These are phyloP conservation scores for Chrysemys picta DNA, from an alignment of 2,113 vertebrate species.

Conservation along the genomic window DNA sequence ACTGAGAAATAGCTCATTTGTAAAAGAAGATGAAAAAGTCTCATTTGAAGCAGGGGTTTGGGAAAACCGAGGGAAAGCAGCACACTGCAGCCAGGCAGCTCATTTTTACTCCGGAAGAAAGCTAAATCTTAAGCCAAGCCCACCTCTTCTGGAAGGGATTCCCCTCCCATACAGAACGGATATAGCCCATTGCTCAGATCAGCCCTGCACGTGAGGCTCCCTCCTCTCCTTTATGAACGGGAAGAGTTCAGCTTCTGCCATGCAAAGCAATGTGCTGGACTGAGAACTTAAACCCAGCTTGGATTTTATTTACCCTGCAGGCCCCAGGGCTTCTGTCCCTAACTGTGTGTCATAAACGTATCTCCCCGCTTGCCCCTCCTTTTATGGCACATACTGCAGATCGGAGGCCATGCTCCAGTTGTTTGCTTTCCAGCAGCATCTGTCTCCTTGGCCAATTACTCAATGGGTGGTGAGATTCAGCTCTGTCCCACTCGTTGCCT, in stretches of 20 bases:
- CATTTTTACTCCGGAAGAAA: background rate
- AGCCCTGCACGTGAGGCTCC: background rate
- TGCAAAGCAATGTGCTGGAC: background rate
- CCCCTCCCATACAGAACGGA: background rate
- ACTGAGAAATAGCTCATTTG: too few species aligned
- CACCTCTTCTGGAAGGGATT: background rate
- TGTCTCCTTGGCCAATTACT: background rate
- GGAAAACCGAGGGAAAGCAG: background rate
- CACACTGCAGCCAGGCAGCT: background rate
- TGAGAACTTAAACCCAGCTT: background rate
- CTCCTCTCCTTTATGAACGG: background rate
- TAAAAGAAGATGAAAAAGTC: background rate
- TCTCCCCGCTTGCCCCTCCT: background rate
- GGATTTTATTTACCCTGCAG: background rate
- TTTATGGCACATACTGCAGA: background rate
- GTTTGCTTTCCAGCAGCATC: background rate
- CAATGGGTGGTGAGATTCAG: background rate
- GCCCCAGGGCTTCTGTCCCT: background rate
- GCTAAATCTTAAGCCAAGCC: background rate
- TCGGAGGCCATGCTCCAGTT: background rate
- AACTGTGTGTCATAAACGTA: background rate
- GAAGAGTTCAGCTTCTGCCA: background rate
- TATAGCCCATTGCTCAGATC: background rate
- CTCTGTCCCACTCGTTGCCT: background rate
- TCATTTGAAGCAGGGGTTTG: background rate